Conservation (phyloP, 2,888 invertebrate species). For the Rosalia funebris region DNA sequence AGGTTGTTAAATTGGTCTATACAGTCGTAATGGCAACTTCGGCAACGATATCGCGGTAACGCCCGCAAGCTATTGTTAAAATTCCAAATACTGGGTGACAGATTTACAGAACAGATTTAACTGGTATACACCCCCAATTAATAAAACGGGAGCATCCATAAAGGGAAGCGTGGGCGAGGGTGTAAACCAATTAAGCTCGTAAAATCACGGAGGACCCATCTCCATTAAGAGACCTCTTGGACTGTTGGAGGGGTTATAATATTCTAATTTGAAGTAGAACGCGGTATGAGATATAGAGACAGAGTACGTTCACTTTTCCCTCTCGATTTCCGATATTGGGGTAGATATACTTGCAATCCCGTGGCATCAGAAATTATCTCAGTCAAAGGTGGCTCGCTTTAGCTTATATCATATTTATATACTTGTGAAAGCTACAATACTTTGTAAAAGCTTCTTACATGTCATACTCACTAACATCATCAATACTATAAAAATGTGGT, state of each 20-base stretch:
- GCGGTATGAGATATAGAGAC: not conserved
- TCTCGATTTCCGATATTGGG: not conserved
- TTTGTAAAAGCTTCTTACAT: too few species aligned
- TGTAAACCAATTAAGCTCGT: slow-evolving; percentile 1
- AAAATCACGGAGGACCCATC: slow-evolving; percentile 11
- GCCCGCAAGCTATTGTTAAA: too few species aligned
- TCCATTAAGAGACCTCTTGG: slow-evolving; percentile 8
- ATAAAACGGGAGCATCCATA: slow-evolving; percentile 3
- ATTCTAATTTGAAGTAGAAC: not conserved
- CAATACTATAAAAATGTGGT: too few species aligned
- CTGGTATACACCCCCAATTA: slow-evolving; percentile 13
- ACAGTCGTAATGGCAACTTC: too few species aligned
- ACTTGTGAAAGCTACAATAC: too few species aligned
- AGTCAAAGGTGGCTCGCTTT: too few species aligned
- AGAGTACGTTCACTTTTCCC: not conserved
- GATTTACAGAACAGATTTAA: slow-evolving; percentile 2
- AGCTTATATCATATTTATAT: too few species aligned
- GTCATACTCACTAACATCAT: too few species aligned
- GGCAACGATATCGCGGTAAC: too few species aligned
- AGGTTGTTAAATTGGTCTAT: too few species aligned
- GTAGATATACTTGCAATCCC: not conserved
- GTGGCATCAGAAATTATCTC: too few species aligned
- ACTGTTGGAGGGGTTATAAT: not conserved
- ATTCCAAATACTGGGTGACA: too few species aligned
- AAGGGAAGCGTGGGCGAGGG: not conserved